These are phyloP conservation scores for Kradibia gibbosae DNA, from an alignment of 1,140 invertebrate genomes.

Conservation along the genomic window DNA sequence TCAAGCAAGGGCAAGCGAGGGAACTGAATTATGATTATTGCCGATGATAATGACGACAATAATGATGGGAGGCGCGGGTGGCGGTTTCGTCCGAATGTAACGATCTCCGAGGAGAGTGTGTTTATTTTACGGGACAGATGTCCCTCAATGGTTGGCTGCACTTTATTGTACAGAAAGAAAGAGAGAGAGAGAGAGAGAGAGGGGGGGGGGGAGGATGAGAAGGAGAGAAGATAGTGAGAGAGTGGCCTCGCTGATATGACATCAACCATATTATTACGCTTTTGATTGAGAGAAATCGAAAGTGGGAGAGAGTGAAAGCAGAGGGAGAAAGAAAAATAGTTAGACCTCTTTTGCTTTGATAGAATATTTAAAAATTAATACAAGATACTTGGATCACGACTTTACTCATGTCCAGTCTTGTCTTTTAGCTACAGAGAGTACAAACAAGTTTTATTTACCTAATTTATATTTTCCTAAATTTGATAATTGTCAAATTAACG, in stretches of 20 bases:
- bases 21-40: slow-evolving; percentile 45
- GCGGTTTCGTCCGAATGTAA: neutral
- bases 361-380: too few relatives aligned
- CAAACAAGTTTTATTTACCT: too few relatives aligned
- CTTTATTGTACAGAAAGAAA: slow-evolving; percentile 41
- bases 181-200: slow-evolving; percentile 31
- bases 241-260: neutral
- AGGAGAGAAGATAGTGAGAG: neutral
- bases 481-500: too few relatives aligned
- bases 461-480: too few relatives aligned
- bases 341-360: too few relatives aligned
- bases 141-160: slow-evolving; percentile 30
- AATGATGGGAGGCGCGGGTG: slow-evolving; percentile 4
- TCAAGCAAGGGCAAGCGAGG: neutral
- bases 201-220: slow-evolving; percentile 22
- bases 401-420: too few relatives aligned
- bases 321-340: neutral
- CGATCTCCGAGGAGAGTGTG: slow-evolving; percentile 14
- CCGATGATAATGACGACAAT: slow-evolving; percentile 33
- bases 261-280: neutral
- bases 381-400: too few relatives aligned
- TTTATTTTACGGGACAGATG: slow-evolving; percentile 43
- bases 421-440: too few relatives aligned
- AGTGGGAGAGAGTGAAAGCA: neutral
- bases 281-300: neutral